Evolutionary conservation across 2,888 invertebrate species (phyloP).

Genomic region (Venusia cambrica): DNA sequence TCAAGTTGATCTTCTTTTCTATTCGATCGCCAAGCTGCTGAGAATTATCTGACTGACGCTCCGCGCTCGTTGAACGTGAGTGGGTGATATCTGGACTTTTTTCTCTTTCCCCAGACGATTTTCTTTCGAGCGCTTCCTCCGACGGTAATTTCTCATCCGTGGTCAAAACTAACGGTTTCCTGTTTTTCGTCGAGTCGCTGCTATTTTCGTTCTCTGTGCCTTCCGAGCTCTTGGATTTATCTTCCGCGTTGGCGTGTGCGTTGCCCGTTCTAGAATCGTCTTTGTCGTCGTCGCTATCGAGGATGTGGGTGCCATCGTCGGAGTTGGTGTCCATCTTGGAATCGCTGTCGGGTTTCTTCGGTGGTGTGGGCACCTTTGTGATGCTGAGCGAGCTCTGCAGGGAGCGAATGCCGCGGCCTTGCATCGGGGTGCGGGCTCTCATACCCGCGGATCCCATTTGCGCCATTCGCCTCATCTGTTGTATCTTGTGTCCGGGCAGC

Average conservation of each 20-base stretch:
- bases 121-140: constrained; percentile 62
- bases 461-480: constrained; percentile 62
- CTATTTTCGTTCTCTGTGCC: constrained; percentile 20
- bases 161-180: constrained; percentile 56
- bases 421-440: constrained; percentile 56
- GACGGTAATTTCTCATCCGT: constrained; percentile 69
- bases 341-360: constrained; percentile 46
- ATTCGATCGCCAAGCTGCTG: constrained; percentile 42
- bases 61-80: constrained; percentile 24
- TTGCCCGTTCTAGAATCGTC: too few species aligned
- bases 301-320: constrained; percentile 65
- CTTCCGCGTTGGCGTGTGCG: constrained; percentile 38
- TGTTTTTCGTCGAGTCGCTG: constrained; percentile 31
- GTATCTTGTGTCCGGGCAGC: constrained; percentile 65
- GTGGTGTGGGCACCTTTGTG: constrained; percentile 61
- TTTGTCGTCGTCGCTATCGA: constrained; percentile 71
- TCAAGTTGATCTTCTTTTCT: constrained; percentile 68
- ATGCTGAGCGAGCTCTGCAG: constrained; percentile 71
- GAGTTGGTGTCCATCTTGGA: constrained; percentile 50
- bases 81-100: constrained; percentile 34
- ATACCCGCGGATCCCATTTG: constrained; percentile 56
- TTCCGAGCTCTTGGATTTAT: constrained; percentile 26
- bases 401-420: constrained; percentile 55
- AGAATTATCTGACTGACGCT: constrained; percentile 27
- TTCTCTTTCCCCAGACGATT: constrained; percentile 43